Evolutionary conservation across 2,797 vertebrate genomes (phyloP), one percentile per base, ranked within the genome.

Genomic region (Steatocranus sp.): DNA sequence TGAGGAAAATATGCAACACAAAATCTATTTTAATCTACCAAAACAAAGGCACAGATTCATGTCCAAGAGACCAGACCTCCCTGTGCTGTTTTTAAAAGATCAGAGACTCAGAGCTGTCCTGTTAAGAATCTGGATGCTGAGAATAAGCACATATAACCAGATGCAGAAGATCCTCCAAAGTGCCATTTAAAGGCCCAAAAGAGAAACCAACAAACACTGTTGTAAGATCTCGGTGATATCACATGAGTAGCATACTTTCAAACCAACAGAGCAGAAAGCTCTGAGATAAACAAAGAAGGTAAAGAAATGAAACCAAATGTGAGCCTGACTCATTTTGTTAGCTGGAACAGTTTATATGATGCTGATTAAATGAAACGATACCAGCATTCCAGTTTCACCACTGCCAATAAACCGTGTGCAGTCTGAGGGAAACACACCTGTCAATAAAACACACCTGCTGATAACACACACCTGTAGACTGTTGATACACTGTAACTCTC

Each of bases 361-460:
- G 4, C 41, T n/a, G 66, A 70, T 11, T n/a, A 30, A 30, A 46
- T 2, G 41, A 70, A 43, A 43, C 1, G 8, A 43, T 0, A 25
- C 58, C 36, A 20, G 14, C 23, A 0, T 15, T 70, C 38, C 38
- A 27, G 25, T 43, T 46, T 70, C 41, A 70, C 23, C 66, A 30
- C 23, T 43, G 36, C 3, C 1, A 70, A 12, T 70, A 70, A 70
- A 70, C 18, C 6, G 4, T 34, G 2, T 36, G 18, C 66, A 70
- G 23, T 11, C 15, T 5, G 38, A 70, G 23, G 41, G 66, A 70
- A 70, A 70, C 23, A 18, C 66, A 70, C 66, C 23, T 25, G 38
- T 0, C 38, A 68, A 25, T 70, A 70, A 46, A 27, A 46, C 66
- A 30, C 38, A 18, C 23, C 23, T 70, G 9, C 66, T 70, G 23